These are phyloP conservation scores for Amiota communis DNA, from an alignment of 2,888 invertebrate species.

Conservation along the genomic window DNA sequence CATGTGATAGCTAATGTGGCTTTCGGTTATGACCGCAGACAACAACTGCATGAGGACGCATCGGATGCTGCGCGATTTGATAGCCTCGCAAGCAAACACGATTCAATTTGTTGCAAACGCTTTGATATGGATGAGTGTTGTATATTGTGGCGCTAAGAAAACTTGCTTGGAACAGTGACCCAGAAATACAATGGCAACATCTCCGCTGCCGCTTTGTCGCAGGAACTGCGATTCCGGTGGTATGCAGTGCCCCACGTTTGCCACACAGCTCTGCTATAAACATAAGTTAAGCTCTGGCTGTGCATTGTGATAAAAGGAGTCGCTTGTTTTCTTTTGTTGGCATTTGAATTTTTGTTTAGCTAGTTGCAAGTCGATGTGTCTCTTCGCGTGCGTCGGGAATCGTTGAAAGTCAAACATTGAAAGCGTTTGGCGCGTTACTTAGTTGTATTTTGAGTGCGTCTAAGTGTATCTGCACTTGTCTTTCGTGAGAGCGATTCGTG, in stretches of 20 bases:
- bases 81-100: background rate
- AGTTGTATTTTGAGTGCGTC: background rate
- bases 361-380: constrained; percentile 46
- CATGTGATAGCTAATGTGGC: no score
- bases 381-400: background rate
- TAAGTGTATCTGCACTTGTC: constrained; percentile 36
- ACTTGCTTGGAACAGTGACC: constrained; percentile 44
- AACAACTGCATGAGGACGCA: background rate
- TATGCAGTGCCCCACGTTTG: constrained; percentile 30
- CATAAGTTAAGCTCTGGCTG: no score
- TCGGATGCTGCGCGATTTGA: background rate
- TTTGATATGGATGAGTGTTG: no score
- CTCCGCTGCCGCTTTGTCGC: constrained; percentile 38
- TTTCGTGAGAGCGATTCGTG: constrained; percentile 44
- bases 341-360: constrained; percentile 58
- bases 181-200: constrained; percentile 49
- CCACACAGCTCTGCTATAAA: constrained; percentile 2
- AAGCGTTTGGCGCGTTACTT: constrained; percentile 40
- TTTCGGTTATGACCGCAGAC: background rate
- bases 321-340: constrained; percentile 47
- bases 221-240: constrained; percentile 61
- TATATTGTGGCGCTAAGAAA: background rate
- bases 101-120: constrained; percentile 46
- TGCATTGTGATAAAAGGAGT: constrained; percentile 58
- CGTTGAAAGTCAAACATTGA: no score